Evolutionary conservation across 2,888 invertebrate species (phyloP), one percentile per base, ranked within the genome.

Genomic region (Itoplectis maculator): DNA sequence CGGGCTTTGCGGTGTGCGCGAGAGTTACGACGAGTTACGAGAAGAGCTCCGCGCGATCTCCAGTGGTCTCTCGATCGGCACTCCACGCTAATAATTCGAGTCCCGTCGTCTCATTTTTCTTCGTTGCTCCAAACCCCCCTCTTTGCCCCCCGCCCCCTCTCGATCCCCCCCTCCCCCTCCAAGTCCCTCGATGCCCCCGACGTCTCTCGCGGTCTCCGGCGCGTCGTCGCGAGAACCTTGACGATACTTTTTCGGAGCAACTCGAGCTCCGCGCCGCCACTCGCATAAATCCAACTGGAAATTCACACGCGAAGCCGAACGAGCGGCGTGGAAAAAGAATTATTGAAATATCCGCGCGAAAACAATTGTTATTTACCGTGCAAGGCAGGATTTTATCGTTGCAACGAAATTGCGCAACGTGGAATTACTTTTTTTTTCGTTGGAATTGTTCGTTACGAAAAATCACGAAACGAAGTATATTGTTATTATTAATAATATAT

Each of bases 1-100:
- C 29, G 35, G 40, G 59, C 15, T 61, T 73, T 73, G 66, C 54
- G 68, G 68, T 68, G 18, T 51, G 73, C 47, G 65, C 40, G 65
- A 61, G 68, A 76, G 75, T 68, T 69, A 76, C 68, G 68, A 66
- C 59, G 73, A 73, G 59, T 73, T 73, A 74, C 61, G 61, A 77
- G 77, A 20, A 69, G 61, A 77, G 61, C 47, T 20, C 3, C 29
- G n/a, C n/a, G 42, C 61, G 54, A 63, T 78, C 40, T 42, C 63
- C 65, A 51, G 65, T 66, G 59, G 37, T 65, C 70, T 35, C 56
- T 40, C 45, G 70, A 76, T 81, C 81, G 76, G 29, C 59, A 70
- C 54, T 76, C 54, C 59, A 54, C 74, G 70, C 59, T 77, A 81
- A 78, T 78, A 78, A 78, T 81, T 81, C 78, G 77, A 40, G 63